Base-by-base conservation (phyloP, 2,797 vertebrate species). In the Todus mexicanus region DNA sequence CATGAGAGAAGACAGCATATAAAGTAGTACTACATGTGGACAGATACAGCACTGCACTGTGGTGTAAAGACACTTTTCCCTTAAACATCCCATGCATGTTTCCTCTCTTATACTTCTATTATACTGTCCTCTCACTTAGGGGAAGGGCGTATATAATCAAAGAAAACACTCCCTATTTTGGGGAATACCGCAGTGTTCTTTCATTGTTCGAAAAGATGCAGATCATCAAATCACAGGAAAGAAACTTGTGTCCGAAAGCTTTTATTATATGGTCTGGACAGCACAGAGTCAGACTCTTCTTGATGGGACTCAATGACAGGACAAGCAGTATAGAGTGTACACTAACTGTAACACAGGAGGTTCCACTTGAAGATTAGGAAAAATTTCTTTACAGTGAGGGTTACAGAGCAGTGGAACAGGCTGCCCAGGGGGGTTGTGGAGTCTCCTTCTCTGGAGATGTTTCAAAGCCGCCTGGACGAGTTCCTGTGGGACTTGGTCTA, bases 1-100 rank as follows among this genome's bases (percentile, higher is more conserved):
- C 7, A 54, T 10, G 48, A 40, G 6, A 12, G 11, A 69, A 61
- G 23, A 61, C 31, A 90, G 63, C 1, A 4, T 7, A 50, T 1
- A 27, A 61, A 45, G 18, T 11, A 63, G 26, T 33, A 47, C 0
- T 4, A 27, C 1, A 2, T 0, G 0, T 7, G 37, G 31, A n/a
- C 47, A 90, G 29, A 51, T 43, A 27, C 0, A 7, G 21, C 42
- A 64, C 35, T 20, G 26, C 22, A 60, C 29, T 42, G 42, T 29
- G n/a, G 2, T n/a, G 10, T 48, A 48, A 15, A 73, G 33, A 80
- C 6, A 42, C 33, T 37, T 42, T 38, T 20, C n/a, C 19, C 35
- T 48, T 48, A 64, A 83, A 61, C 2, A 38, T 29, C 22, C 12
- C 50, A 64, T 1, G 16, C 10, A 19, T 1, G 0, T 37, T 91